These are phyloP conservation scores for Taeniopygia guttata DNA, from an alignment of 2,797 vertebrate genomes.

Conservation along the genomic window DNA sequence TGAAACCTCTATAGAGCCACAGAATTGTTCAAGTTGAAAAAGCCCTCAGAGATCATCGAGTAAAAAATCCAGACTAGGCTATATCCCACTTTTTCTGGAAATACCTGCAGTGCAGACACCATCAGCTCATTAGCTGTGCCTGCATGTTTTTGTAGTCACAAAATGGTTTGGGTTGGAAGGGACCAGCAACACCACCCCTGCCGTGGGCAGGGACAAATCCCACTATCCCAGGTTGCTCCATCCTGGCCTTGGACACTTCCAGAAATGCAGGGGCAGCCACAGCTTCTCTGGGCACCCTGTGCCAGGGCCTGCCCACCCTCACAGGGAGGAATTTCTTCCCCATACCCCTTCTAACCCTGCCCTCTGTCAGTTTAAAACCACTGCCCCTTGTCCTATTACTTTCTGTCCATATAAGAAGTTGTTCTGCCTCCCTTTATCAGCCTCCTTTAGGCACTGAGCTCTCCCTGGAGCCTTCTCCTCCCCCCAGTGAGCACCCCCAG, in stretches of 20 bases:
- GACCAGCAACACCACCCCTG: neutral
- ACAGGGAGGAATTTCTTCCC: neutral
- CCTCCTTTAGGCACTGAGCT: accelerated
- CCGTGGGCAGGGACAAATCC: neutral
- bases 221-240: neutral
- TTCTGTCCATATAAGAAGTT: neutral
- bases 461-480: neutral
- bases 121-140: neutral
- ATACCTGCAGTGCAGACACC: neutral
- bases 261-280: neutral
- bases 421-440: neutral
- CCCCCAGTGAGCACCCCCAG: neutral
- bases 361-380: neutral
- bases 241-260: neutral
- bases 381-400: neutral
- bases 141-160: neutral
- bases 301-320: accelerated
- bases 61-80: neutral
- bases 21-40: neutral
- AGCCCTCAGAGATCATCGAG: accelerated
- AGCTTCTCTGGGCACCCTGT: neutral
- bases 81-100: neutral
- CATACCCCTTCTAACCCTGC: neutral
- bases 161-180: neutral
- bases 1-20: neutral